A percentile compares a stretch with the other conserved stretches of the same genome.
phyloP scores from a whole-genome alignment of 2,888 invertebrate species.

The Calameuta idolon region DNA sequence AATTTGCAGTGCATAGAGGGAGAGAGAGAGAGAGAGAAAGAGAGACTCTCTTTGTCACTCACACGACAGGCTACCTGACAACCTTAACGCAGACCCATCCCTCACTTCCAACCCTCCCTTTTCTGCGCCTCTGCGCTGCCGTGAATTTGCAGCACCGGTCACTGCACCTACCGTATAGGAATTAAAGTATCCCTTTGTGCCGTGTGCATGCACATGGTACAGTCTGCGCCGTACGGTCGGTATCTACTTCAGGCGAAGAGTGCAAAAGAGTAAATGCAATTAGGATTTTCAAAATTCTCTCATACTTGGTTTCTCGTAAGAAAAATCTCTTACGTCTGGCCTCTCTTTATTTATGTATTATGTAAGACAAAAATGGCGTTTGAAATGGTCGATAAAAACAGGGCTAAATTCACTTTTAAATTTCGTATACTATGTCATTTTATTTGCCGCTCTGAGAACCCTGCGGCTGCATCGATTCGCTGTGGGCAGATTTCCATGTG shows the following conservation, averaged over 20 bases:
- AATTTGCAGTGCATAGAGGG: neutral
- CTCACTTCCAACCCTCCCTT: no score
- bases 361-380: neutral
- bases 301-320: neutral
- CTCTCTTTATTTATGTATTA: neutral
- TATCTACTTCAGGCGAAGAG: no score
- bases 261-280: neutral
- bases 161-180: no score
- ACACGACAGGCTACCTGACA: no score
- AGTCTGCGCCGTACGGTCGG: no score
- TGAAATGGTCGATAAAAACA: neutral
- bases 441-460: neutral
- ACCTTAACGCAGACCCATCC: no score
- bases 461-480: neutral
- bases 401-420: neutral
- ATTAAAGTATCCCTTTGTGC: no score
- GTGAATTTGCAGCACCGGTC: no score
- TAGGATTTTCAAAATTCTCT: neutral
- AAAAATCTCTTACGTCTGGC: neutral
- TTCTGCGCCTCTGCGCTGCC: no score
- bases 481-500: neutral
- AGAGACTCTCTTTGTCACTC: neutral
- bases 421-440: neutral
- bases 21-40: slow-evolving; percentile 4
- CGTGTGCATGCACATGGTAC: no score